Base-by-base conservation (phyloP, 2,888 invertebrate species). In the Scelioninae gen. 2 region DNA sequence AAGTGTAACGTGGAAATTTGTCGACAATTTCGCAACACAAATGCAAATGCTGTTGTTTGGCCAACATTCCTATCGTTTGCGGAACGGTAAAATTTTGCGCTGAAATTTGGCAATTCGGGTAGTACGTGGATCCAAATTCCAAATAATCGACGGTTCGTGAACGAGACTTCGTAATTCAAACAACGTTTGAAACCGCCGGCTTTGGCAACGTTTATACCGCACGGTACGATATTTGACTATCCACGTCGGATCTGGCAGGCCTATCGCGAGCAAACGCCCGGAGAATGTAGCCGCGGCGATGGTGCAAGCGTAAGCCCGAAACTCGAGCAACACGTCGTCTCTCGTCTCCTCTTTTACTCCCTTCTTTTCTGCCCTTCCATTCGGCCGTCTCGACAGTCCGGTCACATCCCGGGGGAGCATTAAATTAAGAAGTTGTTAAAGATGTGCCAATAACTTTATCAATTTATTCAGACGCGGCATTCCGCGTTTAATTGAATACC, bases 161-260 rank as follows among this genome's bases (percentile, higher is more conserved):
- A 79, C 78, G 78, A 77, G 79, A 81, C 77, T 81, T 80, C 69
- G 78, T 76, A 81, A 82, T 82, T 80, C 81, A 81, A 82, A 81
- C 79, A 81, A 77, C 78, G 79, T 81, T 81, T 80, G 79, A 78
- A 69, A 76, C 60, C 58, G 45, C 74, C 48, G 57, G 76, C 77
- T 79, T 78, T 78, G 75, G 74, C 67, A 73, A 70, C 78, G 78
- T 80, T 78, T 78, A 76, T 78, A 75, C 68, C 68, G 39, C 50
- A 64, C 67, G 55, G 50, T 48, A 46, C 48, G 61, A 69, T 75
- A 64, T 75, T 75, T 71, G 73, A 71, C 52, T 68, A 73, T 68
- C 63, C 58, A 43, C 16, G 43, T 57, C 35, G 61, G 33, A 45
- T 46, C 43, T 28, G 39, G 37, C 71, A n/a, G 55, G 65, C 63